These are phyloP conservation scores for Troides helena DNA, from an alignment of 2,888 invertebrate genomes.

Conservation along the genomic window DNA sequence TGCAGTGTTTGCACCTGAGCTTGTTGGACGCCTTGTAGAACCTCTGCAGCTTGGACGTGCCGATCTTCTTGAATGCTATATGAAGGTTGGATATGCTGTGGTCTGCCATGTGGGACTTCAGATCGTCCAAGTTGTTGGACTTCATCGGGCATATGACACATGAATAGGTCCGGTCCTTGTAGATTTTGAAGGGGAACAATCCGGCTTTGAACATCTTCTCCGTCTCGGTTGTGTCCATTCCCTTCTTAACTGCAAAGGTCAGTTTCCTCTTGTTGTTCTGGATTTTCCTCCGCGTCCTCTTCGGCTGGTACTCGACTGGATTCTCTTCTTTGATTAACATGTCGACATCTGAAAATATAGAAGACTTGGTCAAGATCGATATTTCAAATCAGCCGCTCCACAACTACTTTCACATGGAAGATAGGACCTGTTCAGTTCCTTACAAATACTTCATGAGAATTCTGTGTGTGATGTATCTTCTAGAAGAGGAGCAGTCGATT, in stretches of 20 bases:
- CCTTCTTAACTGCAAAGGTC: constrained; percentile 45
- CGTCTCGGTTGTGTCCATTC: constrained; percentile 49
- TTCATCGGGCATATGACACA: constrained; percentile 64
- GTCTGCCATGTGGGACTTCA: constrained; percentile 53
- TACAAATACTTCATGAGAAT: too few species aligned
- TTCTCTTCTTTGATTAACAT: constrained; percentile 43
- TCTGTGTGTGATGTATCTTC: too few species aligned
- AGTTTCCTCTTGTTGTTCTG: constrained; percentile 38
- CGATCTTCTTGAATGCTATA: constrained; percentile 66
- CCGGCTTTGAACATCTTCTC: constrained; percentile 57
- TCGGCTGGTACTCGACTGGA: constrained; percentile 43
- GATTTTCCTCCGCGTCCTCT: constrained; percentile 40
- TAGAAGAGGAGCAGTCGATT: too few species aligned
- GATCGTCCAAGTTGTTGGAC: constrained; percentile 51
- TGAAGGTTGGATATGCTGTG: constrained; percentile 57
- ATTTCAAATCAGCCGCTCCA: too few species aligned
- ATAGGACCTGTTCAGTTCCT: too few species aligned
- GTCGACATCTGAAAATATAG: constrained; percentile 47
- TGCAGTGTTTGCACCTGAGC: constrained; percentile 64
- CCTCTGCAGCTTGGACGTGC: constrained; percentile 51
- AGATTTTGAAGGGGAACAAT: constrained; percentile 67
- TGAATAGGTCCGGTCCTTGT: constrained; percentile 50
- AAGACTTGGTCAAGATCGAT: too few species aligned
- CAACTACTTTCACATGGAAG: too few species aligned
- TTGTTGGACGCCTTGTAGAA: constrained; percentile 51